phyloP scores from a whole-genome alignment of 2,113 vertebrate genomes.

The Heliornis fulica region DNA sequence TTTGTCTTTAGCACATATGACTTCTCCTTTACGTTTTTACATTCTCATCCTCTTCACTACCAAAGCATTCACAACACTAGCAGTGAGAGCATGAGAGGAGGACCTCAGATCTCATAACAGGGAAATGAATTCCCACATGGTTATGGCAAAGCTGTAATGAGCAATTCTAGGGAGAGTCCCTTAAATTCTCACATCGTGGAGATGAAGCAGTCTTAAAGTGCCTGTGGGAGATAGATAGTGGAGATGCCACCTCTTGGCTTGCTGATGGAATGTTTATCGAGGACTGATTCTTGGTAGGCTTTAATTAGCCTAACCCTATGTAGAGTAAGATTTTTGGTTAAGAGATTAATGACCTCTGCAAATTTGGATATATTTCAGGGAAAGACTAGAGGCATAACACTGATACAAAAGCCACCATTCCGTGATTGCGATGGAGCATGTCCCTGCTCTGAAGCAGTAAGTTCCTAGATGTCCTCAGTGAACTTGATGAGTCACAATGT shows the following conservation, averaged over 20 bases:
- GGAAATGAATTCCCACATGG: background rate
- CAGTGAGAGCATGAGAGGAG: background rate
- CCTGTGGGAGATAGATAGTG: background rate
- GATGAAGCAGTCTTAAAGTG: background rate
- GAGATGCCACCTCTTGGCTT: background rate
- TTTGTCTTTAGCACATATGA: background rate
- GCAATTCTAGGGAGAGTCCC: background rate
- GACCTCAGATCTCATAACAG: background rate
- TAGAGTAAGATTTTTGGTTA: background rate
- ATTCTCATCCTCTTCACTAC: background rate
- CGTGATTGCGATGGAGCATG: background rate
- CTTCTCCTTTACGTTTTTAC: background rate
- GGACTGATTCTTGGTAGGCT: background rate
- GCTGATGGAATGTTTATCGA: background rate
- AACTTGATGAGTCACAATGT: background rate
- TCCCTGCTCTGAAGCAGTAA: background rate
- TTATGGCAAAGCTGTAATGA: background rate
- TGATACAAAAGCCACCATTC: background rate
- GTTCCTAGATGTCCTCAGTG: background rate
- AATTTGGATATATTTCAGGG: background rate
- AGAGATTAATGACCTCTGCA: background rate
- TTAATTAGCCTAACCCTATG: background rate
- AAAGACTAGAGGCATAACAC: background rate
- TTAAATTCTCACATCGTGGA: background rate
- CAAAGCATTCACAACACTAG: background rate